These are phyloP conservation scores for Apamea sordens DNA, from an alignment of 2,888 invertebrate species.

Conservation along the genomic window DNA sequence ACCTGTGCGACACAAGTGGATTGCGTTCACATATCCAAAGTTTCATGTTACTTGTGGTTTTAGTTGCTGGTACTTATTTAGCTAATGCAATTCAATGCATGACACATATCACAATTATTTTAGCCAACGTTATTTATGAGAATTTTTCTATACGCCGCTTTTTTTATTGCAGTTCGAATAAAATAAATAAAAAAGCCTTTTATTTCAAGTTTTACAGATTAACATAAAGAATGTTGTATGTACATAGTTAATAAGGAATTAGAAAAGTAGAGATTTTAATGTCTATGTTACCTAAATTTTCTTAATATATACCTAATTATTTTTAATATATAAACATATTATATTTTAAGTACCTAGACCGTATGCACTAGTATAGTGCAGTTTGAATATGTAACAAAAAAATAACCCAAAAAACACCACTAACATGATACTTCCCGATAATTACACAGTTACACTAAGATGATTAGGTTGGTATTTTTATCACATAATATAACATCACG, in stretches of 20 bases:
- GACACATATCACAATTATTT: constrained; percentile 26
- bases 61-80: constrained; percentile 56
- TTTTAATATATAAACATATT: no score
- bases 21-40: constrained; percentile 68
- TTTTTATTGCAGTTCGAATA: constrained; percentile 6
- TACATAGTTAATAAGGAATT: no score
- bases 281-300: no score
- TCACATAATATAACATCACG: background rate
- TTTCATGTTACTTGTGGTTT: constrained; percentile 72
- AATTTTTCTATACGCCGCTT: background rate
- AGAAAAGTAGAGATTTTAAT: no score
- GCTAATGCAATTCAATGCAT: constrained; percentile 48
- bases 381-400: constrained; percentile 6
- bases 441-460: background rate
- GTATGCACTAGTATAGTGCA: no score
- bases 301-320: no score
- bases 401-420: background rate
- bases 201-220: no score
- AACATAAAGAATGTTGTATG: no score
- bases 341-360: no score
- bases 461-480: background rate
- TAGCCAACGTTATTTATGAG: background rate
- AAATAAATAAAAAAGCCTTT: no score
- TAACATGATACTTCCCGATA: background rate
- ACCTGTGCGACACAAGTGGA: constrained; percentile 43